phyloP scores from a whole-genome alignment of 2,888 invertebrate genomes.

The Nipponacmea schrenckii region DNA sequence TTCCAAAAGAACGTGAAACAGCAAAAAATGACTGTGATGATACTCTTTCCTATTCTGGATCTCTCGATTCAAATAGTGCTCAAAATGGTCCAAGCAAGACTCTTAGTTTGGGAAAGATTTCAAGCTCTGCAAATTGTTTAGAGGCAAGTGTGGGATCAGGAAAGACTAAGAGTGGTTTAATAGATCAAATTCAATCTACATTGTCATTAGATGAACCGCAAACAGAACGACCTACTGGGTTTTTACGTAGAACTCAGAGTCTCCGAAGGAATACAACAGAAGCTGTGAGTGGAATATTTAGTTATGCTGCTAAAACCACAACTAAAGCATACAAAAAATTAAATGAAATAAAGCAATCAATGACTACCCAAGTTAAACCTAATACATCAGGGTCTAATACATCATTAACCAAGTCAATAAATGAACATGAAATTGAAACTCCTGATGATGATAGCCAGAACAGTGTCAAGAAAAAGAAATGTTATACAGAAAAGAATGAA shows the following conservation, averaged over 20 bases:
- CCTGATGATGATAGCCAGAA: slow-evolving; percentile 38
- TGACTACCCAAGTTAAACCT: slow-evolving; percentile 54
- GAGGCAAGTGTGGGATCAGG: slow-evolving; percentile 23
- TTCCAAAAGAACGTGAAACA: slow-evolving; percentile 7
- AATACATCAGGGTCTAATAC: too few species aligned
- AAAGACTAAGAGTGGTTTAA: slow-evolving; percentile 17
- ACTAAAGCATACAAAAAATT: slow-evolving; percentile 56
- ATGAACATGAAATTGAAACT: slow-evolving; percentile 42
- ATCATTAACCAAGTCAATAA: slow-evolving; percentile 46
- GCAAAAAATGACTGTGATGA: slow-evolving; percentile 7
- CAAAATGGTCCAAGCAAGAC: slow-evolving; percentile 33
- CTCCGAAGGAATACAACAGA: slow-evolving; percentile 43
- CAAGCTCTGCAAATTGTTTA: slow-evolving; percentile 48
- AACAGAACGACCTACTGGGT: slow-evolving; percentile 29
- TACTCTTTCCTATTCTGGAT: not conserved
- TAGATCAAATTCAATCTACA: slow-evolving; percentile 35
- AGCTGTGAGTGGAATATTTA: slow-evolving; percentile 53
- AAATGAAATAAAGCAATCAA: slow-evolving; percentile 61
- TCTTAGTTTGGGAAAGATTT: slow-evolving; percentile 45
- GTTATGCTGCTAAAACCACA: slow-evolving; percentile 50
- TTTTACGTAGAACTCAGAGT: slow-evolving; percentile 37
- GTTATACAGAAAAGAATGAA: slow-evolving; percentile 38
- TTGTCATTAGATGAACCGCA: slow-evolving; percentile 39
- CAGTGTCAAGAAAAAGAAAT: slow-evolving; percentile 26
- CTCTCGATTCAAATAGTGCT: slow-evolving; percentile 26